Conservation (phyloP, 2,113 vertebrate species). For the Mugil cephalus region DNA sequence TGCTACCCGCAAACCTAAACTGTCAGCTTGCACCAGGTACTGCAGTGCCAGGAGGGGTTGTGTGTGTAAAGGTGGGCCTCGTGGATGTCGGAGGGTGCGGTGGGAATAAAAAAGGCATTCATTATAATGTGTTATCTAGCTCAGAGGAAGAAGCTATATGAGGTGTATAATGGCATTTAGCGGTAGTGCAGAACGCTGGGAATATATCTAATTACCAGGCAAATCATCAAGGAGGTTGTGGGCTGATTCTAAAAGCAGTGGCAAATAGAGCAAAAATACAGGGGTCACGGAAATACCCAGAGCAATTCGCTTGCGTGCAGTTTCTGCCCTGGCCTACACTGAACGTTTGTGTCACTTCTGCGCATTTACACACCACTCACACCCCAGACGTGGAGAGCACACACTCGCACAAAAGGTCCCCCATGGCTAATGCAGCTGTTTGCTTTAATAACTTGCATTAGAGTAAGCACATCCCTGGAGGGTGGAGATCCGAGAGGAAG, state of each 20-base stretch:
- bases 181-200: constrained; percentile 3
- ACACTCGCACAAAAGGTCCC: constrained; percentile 44
- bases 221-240: constrained; percentile 38
- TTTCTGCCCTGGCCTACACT: constrained; percentile 15
- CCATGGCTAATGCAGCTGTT: constrained; percentile 68
- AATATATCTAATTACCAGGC: constrained; percentile 51
- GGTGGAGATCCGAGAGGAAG: constrained; percentile 51
- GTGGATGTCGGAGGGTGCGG: constrained; percentile 3
- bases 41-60: neutral
- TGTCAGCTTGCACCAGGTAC: constrained; percentile 17
- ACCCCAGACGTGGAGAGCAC: constrained; percentile 42
- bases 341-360: constrained; percentile 41
- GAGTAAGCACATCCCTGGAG: constrained; percentile 69
- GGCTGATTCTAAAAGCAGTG: constrained; percentile 1
- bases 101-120: constrained; percentile 36
- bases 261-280: constrained; percentile 18
- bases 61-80: neutral
- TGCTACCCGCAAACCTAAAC: neutral
- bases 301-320: constrained; percentile 6
- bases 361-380: constrained; percentile 34
- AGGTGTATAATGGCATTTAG: constrained; percentile 61
- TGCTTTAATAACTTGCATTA: constrained; percentile 76
- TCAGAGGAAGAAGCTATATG: constrained; percentile 43
- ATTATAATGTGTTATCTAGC: constrained; percentile 67
- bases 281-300: constrained; percentile 2